Conservation (phyloP, 2,113 vertebrate species). For the Daboia siamensis region DNA sequence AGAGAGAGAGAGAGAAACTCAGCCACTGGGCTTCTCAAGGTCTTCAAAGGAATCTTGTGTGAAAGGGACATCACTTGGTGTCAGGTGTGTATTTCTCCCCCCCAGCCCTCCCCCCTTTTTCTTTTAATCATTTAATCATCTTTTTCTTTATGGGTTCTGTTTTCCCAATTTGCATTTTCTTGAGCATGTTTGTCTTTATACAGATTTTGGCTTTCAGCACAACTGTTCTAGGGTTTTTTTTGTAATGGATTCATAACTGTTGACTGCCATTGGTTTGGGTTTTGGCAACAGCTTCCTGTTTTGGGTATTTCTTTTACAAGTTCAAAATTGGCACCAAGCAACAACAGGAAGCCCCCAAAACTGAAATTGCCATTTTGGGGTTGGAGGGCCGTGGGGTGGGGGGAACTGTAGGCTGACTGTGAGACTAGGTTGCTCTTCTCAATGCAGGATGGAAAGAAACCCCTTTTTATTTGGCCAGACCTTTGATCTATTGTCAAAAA, state of each 20-base stretch:
- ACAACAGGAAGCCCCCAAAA: neutral
- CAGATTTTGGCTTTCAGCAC: neutral
- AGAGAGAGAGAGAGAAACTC: neutral
- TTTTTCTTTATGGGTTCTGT: neutral
- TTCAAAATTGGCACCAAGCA: neutral
- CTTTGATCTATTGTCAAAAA: neutral
- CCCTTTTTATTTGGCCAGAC: neutral
- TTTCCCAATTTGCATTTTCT: neutral
- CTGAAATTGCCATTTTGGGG: neutral
- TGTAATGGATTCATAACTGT: neutral
- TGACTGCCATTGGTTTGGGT: neutral
- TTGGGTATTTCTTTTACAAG: neutral
- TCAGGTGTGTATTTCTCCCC: neutral
- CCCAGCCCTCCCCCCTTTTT: neutral
- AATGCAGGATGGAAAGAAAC: neutral
- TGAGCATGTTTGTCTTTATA: neutral
- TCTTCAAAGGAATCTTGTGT: neutral
- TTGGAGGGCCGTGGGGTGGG: neutral
- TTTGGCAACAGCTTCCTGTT: neutral
- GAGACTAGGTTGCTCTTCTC: neutral
- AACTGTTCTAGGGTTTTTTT: neutral
- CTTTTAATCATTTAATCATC: neutral
- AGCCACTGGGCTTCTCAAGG: neutral
- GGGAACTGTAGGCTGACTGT: neutral
- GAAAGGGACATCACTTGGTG: neutral